phyloP scores from a whole-genome alignment of 2,797 vertebrate species.

The Sebastes hubbsi region DNA sequence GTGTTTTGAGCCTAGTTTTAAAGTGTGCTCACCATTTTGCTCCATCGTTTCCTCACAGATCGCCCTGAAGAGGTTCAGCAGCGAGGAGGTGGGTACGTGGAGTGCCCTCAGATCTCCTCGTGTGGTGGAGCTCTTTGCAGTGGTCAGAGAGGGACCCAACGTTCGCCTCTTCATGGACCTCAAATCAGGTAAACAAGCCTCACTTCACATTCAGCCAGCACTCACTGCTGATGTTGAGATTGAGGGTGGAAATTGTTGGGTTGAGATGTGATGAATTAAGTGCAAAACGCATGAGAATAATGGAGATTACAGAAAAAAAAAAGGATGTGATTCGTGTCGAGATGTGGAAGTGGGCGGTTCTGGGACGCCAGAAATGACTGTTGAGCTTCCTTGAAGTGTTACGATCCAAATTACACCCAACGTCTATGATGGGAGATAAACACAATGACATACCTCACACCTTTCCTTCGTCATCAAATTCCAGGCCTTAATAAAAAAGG shows the following conservation, averaged over 20 bases:
- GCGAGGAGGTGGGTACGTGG: constrained; percentile 93
- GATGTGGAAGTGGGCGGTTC: constrained; percentile 37
- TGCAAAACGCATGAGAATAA: constrained; percentile 1
- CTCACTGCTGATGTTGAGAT: neutral
- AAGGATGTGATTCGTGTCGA: constrained; percentile 7
- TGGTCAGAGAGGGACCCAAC: constrained; percentile 91
- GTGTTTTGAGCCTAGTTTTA: neutral
- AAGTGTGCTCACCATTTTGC: neutral
- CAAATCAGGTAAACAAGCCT: constrained; percentile 86
- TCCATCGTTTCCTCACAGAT: constrained; percentile 80
- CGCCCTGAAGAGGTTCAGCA: constrained; percentile 86
- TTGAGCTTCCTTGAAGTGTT: constrained; percentile 22
- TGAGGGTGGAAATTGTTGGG: neutral
- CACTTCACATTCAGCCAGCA: neutral
- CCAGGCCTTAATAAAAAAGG: neutral
- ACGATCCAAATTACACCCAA: constrained; percentile 1
- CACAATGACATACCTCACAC: neutral
- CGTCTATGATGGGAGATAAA: constrained; percentile 6
- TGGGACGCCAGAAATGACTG: constrained; percentile 36
- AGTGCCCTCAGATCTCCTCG: constrained; percentile 87
- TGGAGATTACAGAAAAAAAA: neutral
- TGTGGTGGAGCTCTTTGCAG: constrained; percentile 93
- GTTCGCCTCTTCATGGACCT: constrained; percentile 93
- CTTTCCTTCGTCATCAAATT: neutral
- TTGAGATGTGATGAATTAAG: neutral